Evolutionary conservation across 1,140 invertebrate species (phyloP).

Genomic region (Cherax quadricarinatus): DNA sequence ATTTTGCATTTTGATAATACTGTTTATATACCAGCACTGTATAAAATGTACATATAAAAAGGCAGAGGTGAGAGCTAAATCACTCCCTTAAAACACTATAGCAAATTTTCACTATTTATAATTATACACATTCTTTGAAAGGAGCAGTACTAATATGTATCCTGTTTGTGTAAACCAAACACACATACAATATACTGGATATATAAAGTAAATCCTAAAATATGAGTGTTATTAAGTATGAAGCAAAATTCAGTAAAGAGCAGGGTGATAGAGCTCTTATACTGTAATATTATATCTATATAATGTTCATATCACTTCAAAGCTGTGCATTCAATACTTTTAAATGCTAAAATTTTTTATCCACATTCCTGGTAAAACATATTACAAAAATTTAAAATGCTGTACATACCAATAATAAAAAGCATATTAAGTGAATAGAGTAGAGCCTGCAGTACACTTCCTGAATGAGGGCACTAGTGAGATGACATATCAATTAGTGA

Average conservation of each 20-base stretch:
- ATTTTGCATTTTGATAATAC: neutral
- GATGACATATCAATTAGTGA: slow-evolving; percentile 50
- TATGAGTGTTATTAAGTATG: neutral
- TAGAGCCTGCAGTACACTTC: too few relatives aligned
- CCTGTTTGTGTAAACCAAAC: neutral
- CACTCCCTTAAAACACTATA: neutral
- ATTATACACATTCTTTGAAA: neutral
- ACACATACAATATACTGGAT: neutral
- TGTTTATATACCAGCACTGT: too few relatives aligned
- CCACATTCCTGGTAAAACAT: too few relatives aligned
- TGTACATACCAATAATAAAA: too few relatives aligned
- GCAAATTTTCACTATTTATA: neutral
- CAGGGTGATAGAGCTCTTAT: neutral
- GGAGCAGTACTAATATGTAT: neutral
- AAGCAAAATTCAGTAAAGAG: neutral
- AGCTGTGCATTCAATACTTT: neutral
- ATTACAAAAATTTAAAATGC: too few relatives aligned
- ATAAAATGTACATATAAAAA: neutral
- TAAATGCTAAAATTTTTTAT: too few relatives aligned
- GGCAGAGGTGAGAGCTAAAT: neutral
- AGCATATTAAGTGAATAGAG: too few relatives aligned
- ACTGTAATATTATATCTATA: neutral
- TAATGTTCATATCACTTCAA: neutral
- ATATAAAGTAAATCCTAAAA: neutral
- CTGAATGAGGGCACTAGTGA: neutral